Base-by-base conservation (phyloP, 2,888 invertebrate genomes). In the Cremastobaeus sp. region DNA sequence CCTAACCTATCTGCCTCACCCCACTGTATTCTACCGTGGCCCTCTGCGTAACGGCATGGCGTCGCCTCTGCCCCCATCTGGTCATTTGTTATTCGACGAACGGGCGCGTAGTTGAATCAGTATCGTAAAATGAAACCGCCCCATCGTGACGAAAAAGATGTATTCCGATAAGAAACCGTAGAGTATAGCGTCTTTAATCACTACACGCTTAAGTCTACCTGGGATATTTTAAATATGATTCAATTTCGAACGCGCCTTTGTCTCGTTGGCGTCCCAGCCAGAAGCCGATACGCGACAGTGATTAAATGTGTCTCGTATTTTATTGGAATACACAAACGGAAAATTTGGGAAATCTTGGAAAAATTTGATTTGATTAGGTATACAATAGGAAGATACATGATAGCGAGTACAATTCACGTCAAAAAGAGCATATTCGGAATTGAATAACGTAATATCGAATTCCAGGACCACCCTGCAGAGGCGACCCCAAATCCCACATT, bases 391-490 rank as follows among this genome's bases (percentile, higher is more conserved):
- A 64, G 66, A 68, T 68, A 57, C 59, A 64, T 57, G 62, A 62
- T 64, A 32, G 52, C 39, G 64, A 52, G 39, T 48, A 68, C 71
- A 57, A 75, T 75, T 60, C 62, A 75, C 35, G 70, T 75, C 66
- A 59, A 77, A 77, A 77, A 72, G 76, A 77, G 69, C 79, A 78
- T 77, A 78, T 78, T 65, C 76, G 74, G 72, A 81, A 83, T 81
- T 83, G 84, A 83, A 83, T 84, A 82, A 81, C 77, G 82, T 81
- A 81, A 85, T 85, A 83, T 85, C 79, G 83, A 83, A 85, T 85
- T 83, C 84, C 85, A 73, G 74, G 73, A 78, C 78, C 76, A 60
- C 71, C 77, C 75, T 59, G 62, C 60, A 57, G 72, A 66, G 77
- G 74, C 77, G 50, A 77, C 77, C 76, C 77, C 76, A 72, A 76